phyloP scores from a whole-genome alignment of 2,797 vertebrate species.

The Trematomus bernacchii region DNA sequence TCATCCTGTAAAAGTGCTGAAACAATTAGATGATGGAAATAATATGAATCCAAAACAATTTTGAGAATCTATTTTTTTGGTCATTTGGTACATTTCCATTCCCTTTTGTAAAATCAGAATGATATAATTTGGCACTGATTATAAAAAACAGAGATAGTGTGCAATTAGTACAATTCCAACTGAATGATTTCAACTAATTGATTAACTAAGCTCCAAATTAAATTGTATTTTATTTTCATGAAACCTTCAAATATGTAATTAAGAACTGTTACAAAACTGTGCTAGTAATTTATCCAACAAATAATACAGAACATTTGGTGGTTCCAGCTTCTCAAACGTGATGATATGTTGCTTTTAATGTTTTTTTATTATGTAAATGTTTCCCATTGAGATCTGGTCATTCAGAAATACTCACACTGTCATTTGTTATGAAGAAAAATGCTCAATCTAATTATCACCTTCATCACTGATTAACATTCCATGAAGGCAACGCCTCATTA shows the following conservation, averaged over 20 bases:
- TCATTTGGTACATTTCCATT: background rate
- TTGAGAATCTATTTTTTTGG: background rate
- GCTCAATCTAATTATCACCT: conserved; percentile 9
- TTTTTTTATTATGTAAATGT: background rate
- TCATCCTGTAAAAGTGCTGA: background rate
- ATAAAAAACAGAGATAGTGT: background rate
- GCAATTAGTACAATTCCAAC: background rate
- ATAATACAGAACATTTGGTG: background rate
- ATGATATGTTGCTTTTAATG: background rate
- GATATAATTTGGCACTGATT: background rate
- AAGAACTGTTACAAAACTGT: no score
- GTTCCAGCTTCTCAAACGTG: background rate
- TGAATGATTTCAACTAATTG: background rate
- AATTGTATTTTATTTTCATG: background rate
- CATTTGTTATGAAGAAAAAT: conserved; percentile 7
- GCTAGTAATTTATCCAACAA: background rate
- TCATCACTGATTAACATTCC: conserved; percentile 51
- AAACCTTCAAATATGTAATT: background rate
- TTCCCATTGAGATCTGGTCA: background rate
- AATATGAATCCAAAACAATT: background rate
- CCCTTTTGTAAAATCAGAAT: background rate
- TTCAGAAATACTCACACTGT: conserved; percentile 8
- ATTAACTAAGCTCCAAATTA: background rate
- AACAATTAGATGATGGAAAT: background rate
- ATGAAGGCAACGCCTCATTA: conserved; percentile 31